Percentiles rank a stretch among this genome's conserved stretches.
Evolutionary conservation across 2,888 invertebrate genomes (phyloP).

Genomic region (Zygogramma bicolorata): DNA sequence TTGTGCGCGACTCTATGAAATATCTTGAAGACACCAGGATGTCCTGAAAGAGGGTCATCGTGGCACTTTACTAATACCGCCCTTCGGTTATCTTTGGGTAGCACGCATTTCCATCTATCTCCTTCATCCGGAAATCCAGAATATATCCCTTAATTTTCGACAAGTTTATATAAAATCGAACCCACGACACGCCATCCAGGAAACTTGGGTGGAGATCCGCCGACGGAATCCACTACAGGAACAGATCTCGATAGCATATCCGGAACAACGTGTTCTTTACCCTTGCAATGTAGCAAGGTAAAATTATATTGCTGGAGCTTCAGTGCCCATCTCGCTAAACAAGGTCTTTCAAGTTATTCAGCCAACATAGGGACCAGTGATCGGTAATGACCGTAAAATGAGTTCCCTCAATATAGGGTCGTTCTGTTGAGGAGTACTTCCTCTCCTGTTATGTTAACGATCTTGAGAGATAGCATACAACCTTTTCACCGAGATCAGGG

Average conservation of each 20-base stretch:
- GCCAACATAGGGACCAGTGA: conserved; percentile 41
- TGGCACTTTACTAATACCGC: conserved; percentile 35
- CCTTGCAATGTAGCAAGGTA: conserved; percentile 29
- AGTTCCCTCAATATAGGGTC: conserved; percentile 14
- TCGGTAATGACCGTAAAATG: conserved; percentile 45
- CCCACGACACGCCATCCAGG: conserved; percentile 25
- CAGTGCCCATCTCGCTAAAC: conserved; percentile 32
- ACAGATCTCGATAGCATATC: conserved; percentile 36
- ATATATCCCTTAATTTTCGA: too few species aligned
- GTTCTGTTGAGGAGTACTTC: conserved; percentile 38
- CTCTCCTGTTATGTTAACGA: conserved; percentile 36
- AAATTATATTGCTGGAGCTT: conserved; percentile 40
- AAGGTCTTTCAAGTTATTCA: conserved; percentile 15
- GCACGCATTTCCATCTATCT: too few species aligned
- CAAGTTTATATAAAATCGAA: too few species aligned
- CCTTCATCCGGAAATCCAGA: too few species aligned
- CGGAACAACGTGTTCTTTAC: conserved; percentile 38
- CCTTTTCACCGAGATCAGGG: conserved; percentile 36
- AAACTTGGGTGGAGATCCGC: conserved; percentile 34
- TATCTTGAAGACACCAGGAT: conserved; percentile 46
- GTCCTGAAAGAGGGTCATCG: conserved; percentile 39
- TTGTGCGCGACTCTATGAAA: conserved; percentile 24
- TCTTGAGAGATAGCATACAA: conserved; percentile 38
- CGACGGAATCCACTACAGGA: conserved; percentile 21
- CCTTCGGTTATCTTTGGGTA: too few species aligned